These are phyloP conservation scores for Chironomus tepperi DNA, from an alignment of 1,140 invertebrate species.

Conservation along the genomic window DNA sequence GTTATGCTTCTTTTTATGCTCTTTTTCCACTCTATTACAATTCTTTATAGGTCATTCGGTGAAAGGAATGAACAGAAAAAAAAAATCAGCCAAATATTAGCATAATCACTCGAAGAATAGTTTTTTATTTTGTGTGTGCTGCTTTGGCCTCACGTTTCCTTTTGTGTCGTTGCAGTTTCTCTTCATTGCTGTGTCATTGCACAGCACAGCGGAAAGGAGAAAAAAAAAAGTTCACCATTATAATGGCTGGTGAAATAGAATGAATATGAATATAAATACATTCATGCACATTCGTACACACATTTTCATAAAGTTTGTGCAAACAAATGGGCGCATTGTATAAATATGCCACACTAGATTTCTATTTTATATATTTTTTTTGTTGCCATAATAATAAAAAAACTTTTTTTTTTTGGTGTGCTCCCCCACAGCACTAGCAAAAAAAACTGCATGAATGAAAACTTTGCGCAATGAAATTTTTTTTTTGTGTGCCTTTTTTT, in stretches of 20 bases:
- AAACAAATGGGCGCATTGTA: conserved; percentile 7
- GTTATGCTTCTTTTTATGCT: conserved; percentile 22
- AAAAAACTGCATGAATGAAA: neutral
- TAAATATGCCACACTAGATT: conserved; percentile 2
- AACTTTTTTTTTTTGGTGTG: neutral
- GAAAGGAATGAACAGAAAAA: neutral
- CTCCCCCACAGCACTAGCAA: neutral
- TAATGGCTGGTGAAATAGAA: neutral
- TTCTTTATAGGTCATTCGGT: conserved; percentile 7
- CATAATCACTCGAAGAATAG: conserved; percentile 8
- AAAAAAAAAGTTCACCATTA: neutral
- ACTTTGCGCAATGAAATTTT: neutral
- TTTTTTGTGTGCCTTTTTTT: neutral
- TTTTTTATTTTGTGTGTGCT: neutral
- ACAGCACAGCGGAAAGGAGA: neutral
- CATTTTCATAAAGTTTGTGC: conserved; percentile 2
- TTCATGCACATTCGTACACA: neutral
- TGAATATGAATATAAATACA: too few species aligned
- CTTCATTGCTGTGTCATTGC: neutral
- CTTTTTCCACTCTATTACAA: conserved; percentile 21
- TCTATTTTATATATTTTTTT: neutral
- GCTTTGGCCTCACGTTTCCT: neutral
- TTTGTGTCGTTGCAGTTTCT: neutral
- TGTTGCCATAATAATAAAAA: neutral
- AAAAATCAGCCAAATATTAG: neutral